Evolutionary conservation across 2,888 invertebrate genomes (phyloP).

Genomic region (Conus canariensis): DNA sequence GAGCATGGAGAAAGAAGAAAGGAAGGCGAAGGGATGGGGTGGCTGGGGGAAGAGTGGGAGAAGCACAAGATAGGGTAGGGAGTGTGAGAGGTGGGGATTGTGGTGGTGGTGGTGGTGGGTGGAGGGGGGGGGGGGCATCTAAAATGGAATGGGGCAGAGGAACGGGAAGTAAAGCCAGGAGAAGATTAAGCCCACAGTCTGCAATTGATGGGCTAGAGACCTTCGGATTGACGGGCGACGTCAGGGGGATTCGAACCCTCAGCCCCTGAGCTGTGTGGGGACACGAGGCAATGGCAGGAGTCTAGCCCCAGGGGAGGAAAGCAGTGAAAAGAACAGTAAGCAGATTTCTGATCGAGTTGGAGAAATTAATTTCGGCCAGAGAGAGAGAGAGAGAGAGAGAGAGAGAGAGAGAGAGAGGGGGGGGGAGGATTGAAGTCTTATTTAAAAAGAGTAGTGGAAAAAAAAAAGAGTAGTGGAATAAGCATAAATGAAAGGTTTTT

Average conservation of each 20-base stretch:
- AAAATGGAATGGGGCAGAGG: too few relatives aligned
- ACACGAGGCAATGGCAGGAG: not conserved
- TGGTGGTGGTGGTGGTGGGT: too few relatives aligned
- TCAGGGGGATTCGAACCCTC: not conserved
- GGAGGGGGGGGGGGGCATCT: too few relatives aligned
- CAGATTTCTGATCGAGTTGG: not conserved
- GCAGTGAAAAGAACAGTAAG: not conserved
- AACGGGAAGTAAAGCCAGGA: not conserved
- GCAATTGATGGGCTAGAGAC: not conserved
- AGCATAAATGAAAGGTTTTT: too few relatives aligned
- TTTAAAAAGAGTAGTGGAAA: not conserved
- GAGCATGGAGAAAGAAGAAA: not conserved
- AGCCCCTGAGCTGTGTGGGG: not conserved
- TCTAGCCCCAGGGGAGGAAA: not conserved
- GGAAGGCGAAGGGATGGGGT: not conserved
- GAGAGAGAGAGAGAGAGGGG: not conserved
- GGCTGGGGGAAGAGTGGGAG: not conserved
- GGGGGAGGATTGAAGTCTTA: not conserved
- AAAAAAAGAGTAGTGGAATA: too few relatives aligned
- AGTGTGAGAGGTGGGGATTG: too few relatives aligned
- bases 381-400: too few relatives aligned
- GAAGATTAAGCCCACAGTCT: constrained; percentile 8
- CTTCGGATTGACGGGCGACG: constrained; percentile 11
- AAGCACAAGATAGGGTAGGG: too few relatives aligned
- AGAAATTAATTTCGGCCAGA: too few relatives aligned